Conservation (phyloP, 2,113 vertebrate species). For the Hyperopisus bebe region DNA sequence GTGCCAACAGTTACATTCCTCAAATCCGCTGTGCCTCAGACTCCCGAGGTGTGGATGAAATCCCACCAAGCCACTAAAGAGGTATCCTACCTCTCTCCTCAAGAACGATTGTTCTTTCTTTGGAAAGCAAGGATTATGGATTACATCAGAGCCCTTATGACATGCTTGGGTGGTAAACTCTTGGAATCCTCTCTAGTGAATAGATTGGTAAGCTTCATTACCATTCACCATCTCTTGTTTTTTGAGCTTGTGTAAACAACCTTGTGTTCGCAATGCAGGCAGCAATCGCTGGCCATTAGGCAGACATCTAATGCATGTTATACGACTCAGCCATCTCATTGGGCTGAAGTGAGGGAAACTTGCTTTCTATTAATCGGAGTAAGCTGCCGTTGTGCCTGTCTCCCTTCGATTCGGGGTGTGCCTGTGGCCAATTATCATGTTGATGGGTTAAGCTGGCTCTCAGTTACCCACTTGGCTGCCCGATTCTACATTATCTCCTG, state of each 20-base stretch:
- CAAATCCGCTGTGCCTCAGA: conserved; percentile 21
- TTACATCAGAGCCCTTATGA: neutral
- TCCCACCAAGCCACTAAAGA: conserved; percentile 43
- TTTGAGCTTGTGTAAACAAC: conserved; percentile 34
- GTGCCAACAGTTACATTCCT: conserved; percentile 22
- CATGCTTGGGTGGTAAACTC: conserved; percentile 10
- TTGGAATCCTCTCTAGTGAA: conserved; percentile 52
- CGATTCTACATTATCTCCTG: neutral
- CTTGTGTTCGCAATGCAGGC: conserved; percentile 50
- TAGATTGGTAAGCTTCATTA: conserved; percentile 36
- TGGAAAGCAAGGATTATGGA: conserved; percentile 24
- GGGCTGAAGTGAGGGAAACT: conserved; percentile 4
- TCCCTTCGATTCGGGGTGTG: neutral
- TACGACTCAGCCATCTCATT: conserved; percentile 23
- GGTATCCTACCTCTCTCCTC: conserved; percentile 35
- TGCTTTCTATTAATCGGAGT: conserved; percentile 11
- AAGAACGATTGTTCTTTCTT: conserved; percentile 33
- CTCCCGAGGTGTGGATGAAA: conserved; percentile 21
- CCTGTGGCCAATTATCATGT: neutral
- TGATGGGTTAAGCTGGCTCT: conserved; percentile 2
- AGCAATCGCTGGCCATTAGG: conserved; percentile 51
- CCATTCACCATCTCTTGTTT: conserved; percentile 30
- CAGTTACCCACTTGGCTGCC: neutral
- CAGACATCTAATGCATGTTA: conserved; percentile 47
- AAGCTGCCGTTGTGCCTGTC: neutral